These are phyloP conservation scores for Verasper variegatus DNA, from an alignment of 2,113 vertebrate species.

Conservation along the genomic window DNA sequence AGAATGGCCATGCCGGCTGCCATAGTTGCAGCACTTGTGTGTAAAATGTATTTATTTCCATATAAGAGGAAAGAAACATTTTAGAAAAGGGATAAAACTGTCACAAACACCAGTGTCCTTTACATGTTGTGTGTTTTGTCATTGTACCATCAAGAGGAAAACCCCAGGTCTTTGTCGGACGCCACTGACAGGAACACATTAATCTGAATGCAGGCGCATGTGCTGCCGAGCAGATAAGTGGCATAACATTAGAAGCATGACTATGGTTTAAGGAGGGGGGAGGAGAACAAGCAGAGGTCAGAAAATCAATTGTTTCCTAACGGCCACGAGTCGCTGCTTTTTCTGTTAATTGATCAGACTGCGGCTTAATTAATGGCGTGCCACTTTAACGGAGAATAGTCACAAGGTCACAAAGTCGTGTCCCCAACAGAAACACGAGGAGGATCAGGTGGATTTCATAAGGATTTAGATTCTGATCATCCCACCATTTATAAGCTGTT, in stretches of 20 bases:
- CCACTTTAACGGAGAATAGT: conserved; percentile 32
- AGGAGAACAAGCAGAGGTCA: conserved; percentile 33
- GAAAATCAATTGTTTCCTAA: conserved; percentile 55
- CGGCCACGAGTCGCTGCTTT: conserved; percentile 18
- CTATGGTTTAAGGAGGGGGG: conserved; percentile 13
- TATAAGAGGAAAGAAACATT: background rate
- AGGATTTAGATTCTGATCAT: background rate
- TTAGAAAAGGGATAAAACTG: no score
- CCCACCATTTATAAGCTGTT: background rate
- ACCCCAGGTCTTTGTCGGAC: background rate
- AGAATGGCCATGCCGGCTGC: no score
- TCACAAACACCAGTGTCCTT: no score
- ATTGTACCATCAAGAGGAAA: no score
- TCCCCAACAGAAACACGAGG: background rate
- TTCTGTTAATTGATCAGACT: conserved; percentile 58
- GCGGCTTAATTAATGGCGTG: conserved; percentile 45
- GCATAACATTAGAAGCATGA: conserved; percentile 34
- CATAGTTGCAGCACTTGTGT: no score
- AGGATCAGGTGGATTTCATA: no score
- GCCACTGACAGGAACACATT: background rate
- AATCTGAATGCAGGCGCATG: no score
- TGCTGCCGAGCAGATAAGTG: no score
- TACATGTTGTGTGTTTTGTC: no score
- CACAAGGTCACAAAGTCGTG: conserved; percentile 26
- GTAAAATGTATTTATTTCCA: background rate